Percentiles rank a stretch among this genome's conserved stretches.
phyloP scores from a whole-genome alignment of 2,797 vertebrate genomes.

The Mus minutoides region DNA sequence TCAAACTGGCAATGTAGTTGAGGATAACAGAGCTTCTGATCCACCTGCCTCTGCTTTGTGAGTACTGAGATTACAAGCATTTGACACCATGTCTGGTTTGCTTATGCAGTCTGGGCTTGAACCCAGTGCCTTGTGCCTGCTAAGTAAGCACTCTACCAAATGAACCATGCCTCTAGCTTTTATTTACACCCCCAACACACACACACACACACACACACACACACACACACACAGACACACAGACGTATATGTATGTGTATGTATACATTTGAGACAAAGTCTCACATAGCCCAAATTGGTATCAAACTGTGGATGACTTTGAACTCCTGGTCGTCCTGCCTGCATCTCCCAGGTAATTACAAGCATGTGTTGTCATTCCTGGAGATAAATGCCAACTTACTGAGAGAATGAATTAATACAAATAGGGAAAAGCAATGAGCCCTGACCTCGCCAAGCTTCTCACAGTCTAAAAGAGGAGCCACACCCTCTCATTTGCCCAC shows the following conservation, averaged over 20 bases:
- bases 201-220: no score
- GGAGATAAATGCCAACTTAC: background rate
- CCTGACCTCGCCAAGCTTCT: background rate
- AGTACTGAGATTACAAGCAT: background rate
- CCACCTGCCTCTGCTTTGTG: background rate
- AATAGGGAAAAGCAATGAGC: background rate
- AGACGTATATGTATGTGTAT: no score
- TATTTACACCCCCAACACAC: no score
- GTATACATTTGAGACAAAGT: background rate
- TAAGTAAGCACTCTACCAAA: background rate
- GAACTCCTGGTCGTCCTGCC: background rate
- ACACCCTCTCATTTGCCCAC: background rate
- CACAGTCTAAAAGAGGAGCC: background rate
- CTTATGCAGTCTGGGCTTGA: background rate
- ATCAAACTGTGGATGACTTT: background rate
- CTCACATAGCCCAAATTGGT: background rate
- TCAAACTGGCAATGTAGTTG: background rate
- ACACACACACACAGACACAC: no score
- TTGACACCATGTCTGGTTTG: background rate
- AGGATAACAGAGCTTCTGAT: background rate
- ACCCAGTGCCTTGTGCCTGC: background rate
- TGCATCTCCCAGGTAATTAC: background rate
- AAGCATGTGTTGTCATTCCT: background rate
- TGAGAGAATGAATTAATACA: background rate
- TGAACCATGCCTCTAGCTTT: background rate